Base-by-base conservation (phyloP, 2,888 invertebrate genomes). In the Ganaspis brasiliensis region DNA sequence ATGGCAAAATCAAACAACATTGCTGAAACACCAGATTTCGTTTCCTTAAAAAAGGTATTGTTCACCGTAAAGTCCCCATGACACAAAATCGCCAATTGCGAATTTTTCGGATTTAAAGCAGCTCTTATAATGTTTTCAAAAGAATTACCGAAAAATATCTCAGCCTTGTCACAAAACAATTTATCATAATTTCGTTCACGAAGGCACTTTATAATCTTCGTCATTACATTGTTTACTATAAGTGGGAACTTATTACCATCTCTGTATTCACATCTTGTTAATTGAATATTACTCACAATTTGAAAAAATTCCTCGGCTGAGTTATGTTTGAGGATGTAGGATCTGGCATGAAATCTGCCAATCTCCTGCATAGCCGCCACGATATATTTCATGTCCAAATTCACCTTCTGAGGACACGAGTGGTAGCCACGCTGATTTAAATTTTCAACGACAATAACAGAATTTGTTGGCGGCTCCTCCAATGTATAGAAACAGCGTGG, bases 31-130 rank as follows among this genome's bases (percentile, higher is more conserved):
- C 40, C 2, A 0, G 45, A 31, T 21, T 52, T 40, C n/a, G 12
- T 21, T 37, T 73, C 63, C 6, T 82, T 82, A 63, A 86, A 90
- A 10, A 91, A 75, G 2, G 83, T 59, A 72, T 91, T 91, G 72
- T 88, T 87, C 26, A 86, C 77, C 0, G 90, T 88, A 57, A 87
- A 88, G 49, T 90, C 91, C 0, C 91, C 91, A 67, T 91, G 90
- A 71, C 89, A 87, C 2, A 91, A 12, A 0, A 87, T 88, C 1
- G 89, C 86, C 0, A 91, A 70, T n/a, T n/a, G n/a, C 1, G 89
- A 89, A 55, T 90, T 89, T 0, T 75, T 73, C 0, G 86, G 80
- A 14, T 81, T 14, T 0, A 82, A 1, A 1, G 71, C 26, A 12
- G 83, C 80, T n/a, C 84, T 0, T 37, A 88, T n/a, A 10, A 86